Evolutionary conservation across 2,888 invertebrate species (phyloP).

Genomic region (Agonopterix alstromeriana): DNA sequence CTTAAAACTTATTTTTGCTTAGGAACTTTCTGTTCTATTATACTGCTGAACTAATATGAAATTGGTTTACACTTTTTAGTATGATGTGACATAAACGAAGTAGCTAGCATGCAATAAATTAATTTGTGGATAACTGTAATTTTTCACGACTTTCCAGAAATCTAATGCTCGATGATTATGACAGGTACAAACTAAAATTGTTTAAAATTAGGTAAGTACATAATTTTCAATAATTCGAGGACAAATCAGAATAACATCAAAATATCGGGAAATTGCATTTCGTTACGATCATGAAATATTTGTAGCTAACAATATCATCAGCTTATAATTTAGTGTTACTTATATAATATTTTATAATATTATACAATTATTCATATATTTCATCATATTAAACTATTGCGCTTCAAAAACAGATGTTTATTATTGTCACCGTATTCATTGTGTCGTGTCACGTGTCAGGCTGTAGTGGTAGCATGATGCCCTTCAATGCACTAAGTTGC

Average conservation of each 20-base stretch:
- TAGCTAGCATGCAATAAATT: no score
- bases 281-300: slow-evolving; percentile 2
- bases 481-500: slow-evolving; percentile 2
- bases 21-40: slow-evolving; percentile 69
- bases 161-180: no score
- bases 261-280: no score
- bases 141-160: no score
- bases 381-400: slow-evolving; percentile 1
- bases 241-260: no score
- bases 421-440: slow-evolving; percentile 61
- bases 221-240: not conserved
- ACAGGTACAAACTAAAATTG: no score
- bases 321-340: not conserved
- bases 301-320: slow-evolving; percentile 1
- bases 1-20: slow-evolving; percentile 55
- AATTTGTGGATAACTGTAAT: no score
- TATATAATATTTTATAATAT: not conserved
- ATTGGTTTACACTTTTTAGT: not conserved
- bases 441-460: slow-evolving; percentile 25
- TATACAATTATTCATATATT: not conserved
- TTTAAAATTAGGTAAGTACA: not conserved
- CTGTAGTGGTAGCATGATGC: slow-evolving; percentile 6
- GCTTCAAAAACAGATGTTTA: slow-evolving; percentile 45
- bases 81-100: no score
- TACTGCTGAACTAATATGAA: slow-evolving; percentile 25